Base-by-base conservation (phyloP, 2,113 vertebrate genomes). In the Trichomycterus rosablanca region DNA sequence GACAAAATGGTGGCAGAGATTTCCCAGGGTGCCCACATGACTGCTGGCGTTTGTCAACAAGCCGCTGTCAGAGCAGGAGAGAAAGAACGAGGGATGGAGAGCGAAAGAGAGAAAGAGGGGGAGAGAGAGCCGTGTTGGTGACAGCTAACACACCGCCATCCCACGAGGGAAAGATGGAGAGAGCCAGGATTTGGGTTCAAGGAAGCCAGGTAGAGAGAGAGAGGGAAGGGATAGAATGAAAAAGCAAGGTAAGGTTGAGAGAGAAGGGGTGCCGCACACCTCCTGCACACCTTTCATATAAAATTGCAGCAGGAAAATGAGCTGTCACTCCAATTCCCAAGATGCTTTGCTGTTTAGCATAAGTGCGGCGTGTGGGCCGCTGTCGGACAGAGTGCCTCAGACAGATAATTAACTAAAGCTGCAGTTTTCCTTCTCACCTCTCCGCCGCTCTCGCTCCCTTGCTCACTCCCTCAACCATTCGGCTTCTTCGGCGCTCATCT, bases 1-100 rank as follows among this genome's bases (percentile, higher is more conserved):
- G 95, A 97, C 95, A 98, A 95, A 96, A 96, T 95, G 91, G 91
- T 92, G 93, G 93, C 92, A 97, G 93, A 94, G 92, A 93, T 97
- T 93, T 96, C 94, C 94, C 95, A 93, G 91, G 95, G 92, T 93
- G 91, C 93, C 74, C 89, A 92, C 92, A 96, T 97, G 94, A 97
- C 95, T 97, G 92, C 95, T 97, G 95, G 94, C 94, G 92, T 98
- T 98, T 97, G 94, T 98, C 94, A 98, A 97, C 95, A 97, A 88
- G 94, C 93, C 90, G 70, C 93, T 97, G 95, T 97, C 95, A 97
- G 80, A 57, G 85, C 87, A 64, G 90, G 88, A 90, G 88, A 89
- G 80, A 69, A 90, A 89, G 88, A 90, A 88, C 89, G 90, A 89
- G 92, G 89, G 89, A 89, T 5, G 5, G 89, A 89, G 89, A 86